Conservation (phyloP, 2,797 vertebrate genomes). For the Emydoidea blandingii region DNA sequence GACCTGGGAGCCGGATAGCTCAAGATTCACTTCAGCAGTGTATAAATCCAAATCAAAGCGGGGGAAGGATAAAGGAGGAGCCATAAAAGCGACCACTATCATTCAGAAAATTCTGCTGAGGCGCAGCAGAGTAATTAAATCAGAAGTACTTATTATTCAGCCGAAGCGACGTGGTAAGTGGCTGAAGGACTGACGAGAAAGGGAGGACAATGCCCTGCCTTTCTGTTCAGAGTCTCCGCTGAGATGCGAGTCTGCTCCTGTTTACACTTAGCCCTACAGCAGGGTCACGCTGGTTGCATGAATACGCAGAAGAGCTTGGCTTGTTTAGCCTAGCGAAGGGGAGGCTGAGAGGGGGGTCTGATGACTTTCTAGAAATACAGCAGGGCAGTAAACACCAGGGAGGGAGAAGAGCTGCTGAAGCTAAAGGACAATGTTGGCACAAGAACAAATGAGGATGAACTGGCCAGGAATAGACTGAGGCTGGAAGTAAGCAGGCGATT, state of each 20-base stretch:
- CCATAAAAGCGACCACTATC: conserved; percentile 32
- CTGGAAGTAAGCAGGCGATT: not conserved
- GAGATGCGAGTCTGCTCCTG: fast-evolving
- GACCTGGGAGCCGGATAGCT: not conserved
- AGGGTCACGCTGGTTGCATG: not conserved
- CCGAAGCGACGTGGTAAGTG: conserved; percentile 33
- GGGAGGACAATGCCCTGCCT: fast-evolving
- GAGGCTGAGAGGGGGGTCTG: not conserved
- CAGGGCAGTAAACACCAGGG: not conserved
- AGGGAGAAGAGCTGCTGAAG: not conserved
- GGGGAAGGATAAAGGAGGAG: conserved; percentile 45
- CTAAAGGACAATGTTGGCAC: not conserved
- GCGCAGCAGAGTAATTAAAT: conserved; percentile 40
- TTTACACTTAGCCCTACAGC: fast-evolving
- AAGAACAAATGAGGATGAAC: not conserved
- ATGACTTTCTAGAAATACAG: not conserved
- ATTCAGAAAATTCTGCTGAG: conserved; percentile 25
- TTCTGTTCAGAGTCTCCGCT: not conserved
- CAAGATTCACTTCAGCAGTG: fast-evolving
- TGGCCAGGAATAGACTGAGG: not conserved
- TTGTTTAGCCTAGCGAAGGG: not conserved
- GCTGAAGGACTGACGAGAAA: conserved; percentile 18
- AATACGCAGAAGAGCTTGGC: not conserved
- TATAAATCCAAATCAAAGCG: not conserved
- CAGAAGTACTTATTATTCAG: conserved; percentile 36